Evolutionary conservation across 2,888 invertebrate species (phyloP), one percentile per base, ranked within the genome.

Genomic region (Microchrysa polita): DNA sequence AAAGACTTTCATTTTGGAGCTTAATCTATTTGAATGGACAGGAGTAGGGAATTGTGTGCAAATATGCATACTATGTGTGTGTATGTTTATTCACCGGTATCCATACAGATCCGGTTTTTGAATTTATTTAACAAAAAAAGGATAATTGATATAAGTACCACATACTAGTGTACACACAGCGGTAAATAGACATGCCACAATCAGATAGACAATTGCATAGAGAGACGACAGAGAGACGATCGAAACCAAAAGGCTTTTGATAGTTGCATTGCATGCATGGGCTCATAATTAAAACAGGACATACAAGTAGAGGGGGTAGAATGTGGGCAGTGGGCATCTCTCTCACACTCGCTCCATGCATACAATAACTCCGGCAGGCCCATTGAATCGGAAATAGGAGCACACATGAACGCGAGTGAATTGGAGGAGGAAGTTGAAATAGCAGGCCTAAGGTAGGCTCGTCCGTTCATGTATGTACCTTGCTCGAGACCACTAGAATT

Each of bases 71-170:
- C 27, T n/a, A n/a, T n/a, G n/a, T n/a, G n/a, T n/a, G n/a, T n/a
- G n/a, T n/a, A n/a, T n/a, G n/a, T n/a, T n/a, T n/a, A n/a, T n/a
- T n/a, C n/a, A n/a, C n/a, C n/a, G n/a, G n/a, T n/a, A n/a, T n/a
- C n/a, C n/a, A n/a, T n/a, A 34, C 7, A 34, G 27, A 34, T 34
- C 27, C 27, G 27, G 27, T 34, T 34, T 34, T 7, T n/a, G n/a
- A n/a, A 16, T 55, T 55, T 20, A 55, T 55, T 55, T 55, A 48
- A 48, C 48, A 48, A 48, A 48, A 48, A 34, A 34, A 34, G 40
- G 12, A n/a, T 61, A 61, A 61, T 61, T 61, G 61, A 61, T 61
- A 61, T 61, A 61, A 34, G 61, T 61, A 61, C 27, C 27, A 34
- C 61, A 16, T 48, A n/a, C n/a, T n/a, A 42, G 42, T 42, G 42